phyloP scores from a whole-genome alignment of 2,113 vertebrate species.

The Hippolais icterina region DNA sequence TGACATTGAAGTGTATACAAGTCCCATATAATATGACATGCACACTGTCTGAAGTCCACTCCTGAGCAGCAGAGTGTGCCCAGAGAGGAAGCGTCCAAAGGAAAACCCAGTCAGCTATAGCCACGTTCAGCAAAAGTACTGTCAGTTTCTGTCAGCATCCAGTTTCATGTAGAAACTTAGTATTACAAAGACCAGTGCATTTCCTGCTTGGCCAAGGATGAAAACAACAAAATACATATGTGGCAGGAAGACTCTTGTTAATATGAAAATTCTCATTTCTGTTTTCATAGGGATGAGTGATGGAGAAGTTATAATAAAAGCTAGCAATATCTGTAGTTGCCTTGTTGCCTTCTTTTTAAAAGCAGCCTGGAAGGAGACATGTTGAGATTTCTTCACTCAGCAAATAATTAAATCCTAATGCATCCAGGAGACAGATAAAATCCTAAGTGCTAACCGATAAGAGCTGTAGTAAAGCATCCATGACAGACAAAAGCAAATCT shows the following conservation, averaged over 20 bases:
- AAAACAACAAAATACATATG: slow-evolving; percentile 47
- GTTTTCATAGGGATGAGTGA: neutral
- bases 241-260: slow-evolving; percentile 45
- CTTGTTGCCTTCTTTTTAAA: neutral
- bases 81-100: slow-evolving; percentile 68
- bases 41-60: slow-evolving; percentile 39
- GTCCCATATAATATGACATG: slow-evolving; percentile 32
- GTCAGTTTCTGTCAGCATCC: slow-evolving; percentile 35
- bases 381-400: neutral
- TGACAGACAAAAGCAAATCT: neutral
- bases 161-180: slow-evolving; percentile 60
- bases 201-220: slow-evolving; percentile 60
- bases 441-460: neutral
- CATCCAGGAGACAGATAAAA: neutral
- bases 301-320: neutral
- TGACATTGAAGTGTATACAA: slow-evolving; percentile 67
- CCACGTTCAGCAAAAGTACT: slow-evolving; percentile 67
- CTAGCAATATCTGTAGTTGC: neutral
- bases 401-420: neutral
- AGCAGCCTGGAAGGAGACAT: slow-evolving; percentile 2
- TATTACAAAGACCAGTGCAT: slow-evolving; percentile 56
- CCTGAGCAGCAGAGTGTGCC: slow-evolving; percentile 15
- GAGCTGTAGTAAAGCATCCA: neutral
- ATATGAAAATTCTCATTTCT: neutral
- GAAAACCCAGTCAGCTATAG: slow-evolving; percentile 69